Conservation (phyloP, 1,140 invertebrate genomes). For the Bombus waltoni region DNA sequence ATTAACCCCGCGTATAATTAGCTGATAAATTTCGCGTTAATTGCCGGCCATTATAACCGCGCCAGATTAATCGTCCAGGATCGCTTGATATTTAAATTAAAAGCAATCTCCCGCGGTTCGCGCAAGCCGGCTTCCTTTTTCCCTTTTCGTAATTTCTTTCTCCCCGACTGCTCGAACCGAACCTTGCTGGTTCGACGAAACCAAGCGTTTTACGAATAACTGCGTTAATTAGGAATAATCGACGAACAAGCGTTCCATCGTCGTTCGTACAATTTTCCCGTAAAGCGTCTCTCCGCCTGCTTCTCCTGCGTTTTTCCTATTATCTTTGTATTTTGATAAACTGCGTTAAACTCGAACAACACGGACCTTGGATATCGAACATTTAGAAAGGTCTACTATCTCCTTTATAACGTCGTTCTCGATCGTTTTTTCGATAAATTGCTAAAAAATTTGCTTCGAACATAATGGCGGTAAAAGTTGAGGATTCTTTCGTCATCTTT, state of each 20-base stretch:
- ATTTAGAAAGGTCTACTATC: no score
- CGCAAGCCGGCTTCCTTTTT: not conserved
- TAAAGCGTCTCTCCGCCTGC: no score
- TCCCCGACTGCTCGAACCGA: no score
- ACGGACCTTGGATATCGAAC: no score
- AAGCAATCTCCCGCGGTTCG: constrained; percentile 55
- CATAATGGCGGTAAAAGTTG: not conserved
- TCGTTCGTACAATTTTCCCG: not conserved
- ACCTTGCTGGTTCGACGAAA: not conserved
- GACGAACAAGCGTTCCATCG: not conserved
- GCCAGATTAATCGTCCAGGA: constrained; percentile 58
- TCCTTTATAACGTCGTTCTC: no score
- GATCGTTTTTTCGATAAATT: no score
- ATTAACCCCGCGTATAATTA: constrained; percentile 73
- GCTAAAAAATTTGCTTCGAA: not conserved
- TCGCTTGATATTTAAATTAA: constrained; percentile 62
- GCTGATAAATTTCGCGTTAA: constrained; percentile 74
- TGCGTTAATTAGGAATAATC: not conserved
- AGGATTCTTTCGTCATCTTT: not conserved
- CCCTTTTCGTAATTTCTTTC: not conserved
- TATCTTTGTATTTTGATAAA: not conserved
- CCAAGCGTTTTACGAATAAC: not conserved
- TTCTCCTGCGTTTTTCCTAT: not conserved
- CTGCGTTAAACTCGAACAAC: not conserved
- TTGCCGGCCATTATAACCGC: constrained; percentile 56